Evolutionary conservation across 2,888 invertebrate species (phyloP).

Genomic region (Hyppa rectilinea): DNA sequence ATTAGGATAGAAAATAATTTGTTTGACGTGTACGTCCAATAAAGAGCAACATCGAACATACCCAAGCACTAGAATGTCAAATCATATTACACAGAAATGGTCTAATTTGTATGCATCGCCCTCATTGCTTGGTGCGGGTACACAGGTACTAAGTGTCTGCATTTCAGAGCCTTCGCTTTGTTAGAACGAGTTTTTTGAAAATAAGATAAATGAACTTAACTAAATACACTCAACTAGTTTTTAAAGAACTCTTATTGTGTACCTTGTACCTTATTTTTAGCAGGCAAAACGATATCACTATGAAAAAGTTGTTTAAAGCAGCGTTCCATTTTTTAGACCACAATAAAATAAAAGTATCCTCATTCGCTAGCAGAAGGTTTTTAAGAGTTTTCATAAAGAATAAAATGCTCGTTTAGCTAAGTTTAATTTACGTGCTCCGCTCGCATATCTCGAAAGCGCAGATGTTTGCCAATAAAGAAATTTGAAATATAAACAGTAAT

Average conservation of each 20-base stretch:
- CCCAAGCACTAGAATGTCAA: slow-evolving; percentile 32
- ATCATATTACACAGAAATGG: slow-evolving; percentile 38
- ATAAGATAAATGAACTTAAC: neutral
- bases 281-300: neutral
- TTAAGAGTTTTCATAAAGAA: slow-evolving; percentile 78
- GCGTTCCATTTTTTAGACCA: slow-evolving; percentile 46
- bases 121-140: slow-evolving; percentile 4
- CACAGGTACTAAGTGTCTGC: neutral
- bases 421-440: slow-evolving; percentile 82
- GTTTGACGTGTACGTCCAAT: neutral
- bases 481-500: slow-evolving; percentile 64
- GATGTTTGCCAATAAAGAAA: slow-evolving; percentile 86
- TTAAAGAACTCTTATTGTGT: neutral
- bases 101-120: slow-evolving; percentile 42
- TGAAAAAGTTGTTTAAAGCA: slow-evolving; percentile 20
- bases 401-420: slow-evolving; percentile 81
- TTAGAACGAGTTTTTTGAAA: neutral
- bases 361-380: slow-evolving; percentile 73
- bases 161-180: slow-evolving; percentile 12
- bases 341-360: slow-evolving; percentile 72
- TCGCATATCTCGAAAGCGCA: slow-evolving; percentile 76
- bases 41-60: slow-evolving; percentile 5
- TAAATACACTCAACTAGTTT: neutral
- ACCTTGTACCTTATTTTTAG: slow-evolving; percentile 9
- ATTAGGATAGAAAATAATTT: slow-evolving; percentile 5